A percentile compares a stretch with the other conserved stretches of the same genome.
Evolutionary conservation across 2,113 vertebrate genomes (phyloP).

Genomic region (Willisornis vidua): DNA sequence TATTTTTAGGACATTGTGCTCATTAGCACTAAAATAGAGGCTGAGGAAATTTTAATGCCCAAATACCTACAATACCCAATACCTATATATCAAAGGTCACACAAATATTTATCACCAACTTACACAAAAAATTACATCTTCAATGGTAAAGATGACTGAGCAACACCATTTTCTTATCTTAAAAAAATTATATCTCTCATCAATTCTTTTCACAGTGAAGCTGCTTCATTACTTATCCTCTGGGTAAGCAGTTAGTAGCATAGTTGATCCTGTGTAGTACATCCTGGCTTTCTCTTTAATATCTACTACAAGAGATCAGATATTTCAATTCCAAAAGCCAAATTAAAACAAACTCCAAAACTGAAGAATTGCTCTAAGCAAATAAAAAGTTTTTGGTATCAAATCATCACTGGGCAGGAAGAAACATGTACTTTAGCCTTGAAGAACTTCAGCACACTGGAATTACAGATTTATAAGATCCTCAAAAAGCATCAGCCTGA

Average conservation of each 20-base stretch:
- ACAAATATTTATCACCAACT: not conserved
- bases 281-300: not conserved
- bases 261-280: not conserved
- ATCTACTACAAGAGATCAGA: not conserved
- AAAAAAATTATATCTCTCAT: not conserved
- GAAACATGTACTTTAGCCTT: not conserved
- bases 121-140: not conserved
- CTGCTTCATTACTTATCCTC: slow-evolving; percentile 9
- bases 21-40: not conserved
- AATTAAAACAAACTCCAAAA: not conserved
- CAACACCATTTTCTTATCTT: not conserved
- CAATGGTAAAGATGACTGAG: not conserved
- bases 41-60: not conserved
- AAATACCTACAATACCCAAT: not conserved
- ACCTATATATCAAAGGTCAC: not conserved
- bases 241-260: not conserved
- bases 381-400: not conserved
- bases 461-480: not conserved
- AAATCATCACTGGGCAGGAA: not conserved
- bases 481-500: not conserved
- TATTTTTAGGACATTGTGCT: not conserved
- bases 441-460: not conserved
- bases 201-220: not conserved
- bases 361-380: not conserved
- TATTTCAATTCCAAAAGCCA: not conserved